Conservation (phyloP, 2,888 invertebrate genomes). For the Eledona agricola region DNA sequence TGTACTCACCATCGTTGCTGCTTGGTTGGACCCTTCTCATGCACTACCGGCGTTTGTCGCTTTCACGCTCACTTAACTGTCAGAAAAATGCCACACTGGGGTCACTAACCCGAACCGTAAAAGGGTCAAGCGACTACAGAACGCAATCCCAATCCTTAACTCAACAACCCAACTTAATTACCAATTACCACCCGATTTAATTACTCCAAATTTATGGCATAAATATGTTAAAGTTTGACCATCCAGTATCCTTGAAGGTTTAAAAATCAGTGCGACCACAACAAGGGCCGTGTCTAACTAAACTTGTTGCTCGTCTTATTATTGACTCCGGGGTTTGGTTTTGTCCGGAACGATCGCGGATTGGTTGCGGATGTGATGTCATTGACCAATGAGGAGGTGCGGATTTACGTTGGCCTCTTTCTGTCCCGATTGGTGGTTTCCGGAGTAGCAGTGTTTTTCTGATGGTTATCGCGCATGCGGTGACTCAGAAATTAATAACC, state of each 20-base stretch:
- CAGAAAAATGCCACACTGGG: conserved; percentile 24
- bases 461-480: conserved; percentile 53
- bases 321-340: conserved; percentile 52
- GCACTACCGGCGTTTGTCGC: conserved; percentile 26
- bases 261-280: conserved; percentile 39
- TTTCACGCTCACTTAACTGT: conserved; percentile 28
- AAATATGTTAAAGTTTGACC: conserved; percentile 8
- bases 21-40: conserved; percentile 12
- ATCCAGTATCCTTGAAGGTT: conserved; percentile 12
- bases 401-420: conserved; percentile 57
- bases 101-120: conserved; percentile 32
- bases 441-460: conserved; percentile 53
- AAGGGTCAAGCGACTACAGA: conserved; percentile 29
- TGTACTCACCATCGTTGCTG: conserved; percentile 29
- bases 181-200: no score
- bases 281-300: conserved; percentile 34
- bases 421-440: conserved; percentile 57
- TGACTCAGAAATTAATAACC: conserved; percentile 34
- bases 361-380: conserved; percentile 52
- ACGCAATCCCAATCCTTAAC: conserved; percentile 18
- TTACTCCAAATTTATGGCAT: no score
- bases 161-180: conserved; percentile 1
- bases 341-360: conserved; percentile 41
- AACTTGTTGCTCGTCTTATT: conserved; percentile 56
- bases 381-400: conserved; percentile 53